These are phyloP conservation scores for Eptesicus fuscus DNA, from an alignment of 2,113 vertebrate genomes.

Conservation along the genomic window DNA sequence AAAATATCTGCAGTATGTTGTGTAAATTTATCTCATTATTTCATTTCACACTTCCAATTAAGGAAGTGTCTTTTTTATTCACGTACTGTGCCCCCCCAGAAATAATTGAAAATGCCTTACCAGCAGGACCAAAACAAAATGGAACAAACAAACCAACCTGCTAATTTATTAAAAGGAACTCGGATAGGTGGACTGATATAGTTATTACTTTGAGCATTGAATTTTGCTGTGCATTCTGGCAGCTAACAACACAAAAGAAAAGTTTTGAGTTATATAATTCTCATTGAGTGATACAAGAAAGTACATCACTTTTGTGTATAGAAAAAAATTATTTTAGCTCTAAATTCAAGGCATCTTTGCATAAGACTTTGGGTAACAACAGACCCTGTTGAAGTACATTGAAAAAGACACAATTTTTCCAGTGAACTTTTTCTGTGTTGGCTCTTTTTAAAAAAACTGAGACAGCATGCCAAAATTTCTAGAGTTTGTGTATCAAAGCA, in stretches of 20 bases:
- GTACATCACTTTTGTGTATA: background rate
- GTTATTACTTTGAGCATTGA: background rate
- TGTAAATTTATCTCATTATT: slow-evolving; percentile 10
- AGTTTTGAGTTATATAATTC: background rate
- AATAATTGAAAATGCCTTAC: background rate
- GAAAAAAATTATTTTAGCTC: background rate
- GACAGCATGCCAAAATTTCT: background rate
- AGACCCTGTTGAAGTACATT: background rate
- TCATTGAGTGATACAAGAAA: background rate
- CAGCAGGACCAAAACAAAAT: background rate
- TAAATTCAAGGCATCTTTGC: background rate
- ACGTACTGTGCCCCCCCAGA: background rate
- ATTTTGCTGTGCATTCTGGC: background rate
- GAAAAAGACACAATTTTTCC: background rate
- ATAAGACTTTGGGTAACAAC: background rate
- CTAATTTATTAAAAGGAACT: background rate
- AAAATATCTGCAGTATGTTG: background rate
- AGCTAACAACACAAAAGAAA: background rate
- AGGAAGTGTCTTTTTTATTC: background rate
- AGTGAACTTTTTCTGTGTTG: background rate
- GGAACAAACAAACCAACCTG: background rate
- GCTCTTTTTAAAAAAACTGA: background rate
- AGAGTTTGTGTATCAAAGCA: background rate
- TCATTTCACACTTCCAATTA: background rate
- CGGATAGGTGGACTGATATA: background rate